phyloP scores from a whole-genome alignment of 2,113 vertebrate species.

The Empidonax traillii region DNA sequence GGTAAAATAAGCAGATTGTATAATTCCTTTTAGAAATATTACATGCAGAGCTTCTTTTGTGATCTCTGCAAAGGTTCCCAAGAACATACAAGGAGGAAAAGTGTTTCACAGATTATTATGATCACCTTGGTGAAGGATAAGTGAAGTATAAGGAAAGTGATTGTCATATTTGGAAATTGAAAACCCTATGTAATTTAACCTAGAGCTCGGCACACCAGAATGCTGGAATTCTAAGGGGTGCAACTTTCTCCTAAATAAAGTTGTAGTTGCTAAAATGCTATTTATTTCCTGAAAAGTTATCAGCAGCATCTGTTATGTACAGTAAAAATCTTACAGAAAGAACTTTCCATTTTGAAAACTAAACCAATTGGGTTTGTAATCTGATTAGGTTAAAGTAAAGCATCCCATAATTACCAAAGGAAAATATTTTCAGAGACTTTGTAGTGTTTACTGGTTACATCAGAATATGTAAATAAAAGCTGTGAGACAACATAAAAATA shows the following conservation, averaged over 20 bases:
- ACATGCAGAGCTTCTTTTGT: not conserved
- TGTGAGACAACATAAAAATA: slow-evolving; percentile 16
- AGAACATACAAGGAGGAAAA: not conserved
- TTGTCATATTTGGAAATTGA: not conserved
- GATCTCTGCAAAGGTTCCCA: not conserved
- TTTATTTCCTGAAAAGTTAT: not conserved
- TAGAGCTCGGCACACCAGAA: not conserved
- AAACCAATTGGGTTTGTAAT: not conserved
- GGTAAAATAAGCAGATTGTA: not conserved
- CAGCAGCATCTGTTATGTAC: not conserved
- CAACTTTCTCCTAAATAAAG: not conserved
- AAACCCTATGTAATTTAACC: not conserved
- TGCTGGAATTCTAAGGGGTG: not conserved
- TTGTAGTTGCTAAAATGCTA: not conserved
- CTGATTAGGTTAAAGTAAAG: not conserved
- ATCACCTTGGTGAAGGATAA: not conserved
- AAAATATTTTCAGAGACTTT: slow-evolving; percentile 23
- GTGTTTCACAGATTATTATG: not conserved
- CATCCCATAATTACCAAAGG: not conserved
- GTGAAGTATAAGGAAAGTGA: not conserved
- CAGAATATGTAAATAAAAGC: slow-evolving; percentile 14
- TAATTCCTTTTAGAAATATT: not conserved
- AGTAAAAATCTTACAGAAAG: not conserved
- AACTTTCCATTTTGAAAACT: not conserved
- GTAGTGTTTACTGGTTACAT: not conserved